Evolutionary conservation across 2,113 vertebrate genomes (phyloP), one percentile per base, ranked within the genome.

Genomic region (Daboia siamensis): DNA sequence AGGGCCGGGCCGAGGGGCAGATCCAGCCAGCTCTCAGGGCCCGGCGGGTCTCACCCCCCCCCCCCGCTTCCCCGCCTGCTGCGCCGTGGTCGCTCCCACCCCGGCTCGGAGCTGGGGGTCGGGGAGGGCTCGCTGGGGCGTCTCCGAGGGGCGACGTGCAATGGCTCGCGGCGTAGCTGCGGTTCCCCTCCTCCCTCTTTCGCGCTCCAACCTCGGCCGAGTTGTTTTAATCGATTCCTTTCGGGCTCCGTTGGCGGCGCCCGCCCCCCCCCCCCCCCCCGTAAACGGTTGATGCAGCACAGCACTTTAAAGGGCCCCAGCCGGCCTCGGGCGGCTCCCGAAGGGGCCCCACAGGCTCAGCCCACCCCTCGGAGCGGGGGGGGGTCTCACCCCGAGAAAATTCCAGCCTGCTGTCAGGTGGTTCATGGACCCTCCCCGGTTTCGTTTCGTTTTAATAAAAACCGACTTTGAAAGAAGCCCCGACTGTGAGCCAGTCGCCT

Each of bases 71-170:
- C 44, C 88, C 33, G 55, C 55, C 90, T 51, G 5, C 56, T 56
- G 9, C 52, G 59, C 39, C 57, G 3, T 26, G 59, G 84, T 46
- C 2, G 26, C 86, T 33, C 80, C 90, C 8, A 6, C 48, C 94
- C 93, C 1, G 54, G 91, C 91, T 97, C 17, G 44, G 90, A 20
- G 84, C 4, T 2, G 6, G 39, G 80, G 39, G 13, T 24, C 21
- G 7, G 24, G 85, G 51, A 0, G 90, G 51, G 9, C 17, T 56
- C 15, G 17, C 74, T 33, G 33, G 74, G n/a, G 74, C 3, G 20
- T 61, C 26, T 39, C 61, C 0, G 48, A 94, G 98, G 98, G 98
- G 98, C 98, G 93, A 99, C 97, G 99, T 99, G 99, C 99, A 99
- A 99, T 99, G 98, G 98, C 97, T 97, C 94, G 96, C 95, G 95